Conservation (phyloP, 2,888 invertebrate species). For the Apotomis betuletana region DNA sequence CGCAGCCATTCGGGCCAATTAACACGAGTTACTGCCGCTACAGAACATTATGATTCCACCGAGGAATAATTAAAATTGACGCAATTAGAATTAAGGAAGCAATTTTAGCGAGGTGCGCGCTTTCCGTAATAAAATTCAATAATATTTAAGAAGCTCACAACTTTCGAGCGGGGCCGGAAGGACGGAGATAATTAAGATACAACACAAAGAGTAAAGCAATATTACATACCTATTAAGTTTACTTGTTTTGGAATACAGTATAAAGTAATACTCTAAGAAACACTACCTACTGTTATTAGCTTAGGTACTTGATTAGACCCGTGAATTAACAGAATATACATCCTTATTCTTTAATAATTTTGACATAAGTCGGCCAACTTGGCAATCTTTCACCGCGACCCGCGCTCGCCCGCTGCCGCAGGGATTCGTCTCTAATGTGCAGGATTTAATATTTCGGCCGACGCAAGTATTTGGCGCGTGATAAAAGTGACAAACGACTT, state of each 20-base stretch:
- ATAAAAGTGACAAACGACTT: conserved; percentile 41
- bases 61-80: conserved; percentile 32
- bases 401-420: not conserved
- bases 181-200: conserved; percentile 20
- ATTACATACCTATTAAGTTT: too few species aligned
- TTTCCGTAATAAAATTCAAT: conserved; percentile 28
- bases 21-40: conserved; percentile 31
- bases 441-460: conserved; percentile 38
- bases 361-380: not conserved
- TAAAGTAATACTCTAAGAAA: too few species aligned
- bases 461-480: conserved; percentile 39
- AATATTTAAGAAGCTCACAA: conserved; percentile 22
- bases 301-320: not conserved
- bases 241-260: too few species aligned
- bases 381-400: not conserved
- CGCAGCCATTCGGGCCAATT: conserved; percentile 4
- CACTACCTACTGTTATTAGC: not conserved
- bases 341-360: not conserved
- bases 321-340: not conserved
- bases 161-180: conserved; percentile 2
- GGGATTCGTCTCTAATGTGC: conserved; percentile 20
- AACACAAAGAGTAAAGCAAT: conserved; percentile 1
- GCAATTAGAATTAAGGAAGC: conserved; percentile 34
- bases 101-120: conserved; percentile 18
- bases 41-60: conserved; percentile 17